Percentiles rank a stretch among this genome's conserved stretches.
These are phyloP conservation scores for Paratilapia polleni DNA, from an alignment of 2,113 vertebrate species.

Conservation along the genomic window DNA sequence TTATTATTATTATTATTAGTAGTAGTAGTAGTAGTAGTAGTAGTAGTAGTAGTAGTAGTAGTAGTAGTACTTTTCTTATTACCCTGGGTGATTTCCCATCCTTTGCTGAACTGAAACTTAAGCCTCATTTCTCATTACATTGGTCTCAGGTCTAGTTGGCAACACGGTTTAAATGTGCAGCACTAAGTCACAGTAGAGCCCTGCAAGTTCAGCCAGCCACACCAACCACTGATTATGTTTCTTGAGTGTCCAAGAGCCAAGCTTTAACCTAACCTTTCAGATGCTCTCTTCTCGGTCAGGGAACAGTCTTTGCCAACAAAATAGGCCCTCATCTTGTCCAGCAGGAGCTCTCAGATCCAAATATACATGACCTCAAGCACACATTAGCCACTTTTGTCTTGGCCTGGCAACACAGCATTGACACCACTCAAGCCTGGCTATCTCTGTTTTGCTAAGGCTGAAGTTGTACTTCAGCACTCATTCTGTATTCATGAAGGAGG, in stretches of 20 bases:
- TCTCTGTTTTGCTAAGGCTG: slow-evolving; percentile 25
- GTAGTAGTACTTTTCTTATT: too few species aligned
- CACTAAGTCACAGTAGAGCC: slow-evolving; percentile 39
- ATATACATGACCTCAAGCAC: neutral
- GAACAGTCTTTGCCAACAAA: slow-evolving; percentile 3
- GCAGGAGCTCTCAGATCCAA: neutral
- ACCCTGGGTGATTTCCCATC: too few species aligned
- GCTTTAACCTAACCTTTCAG: slow-evolving; percentile 50
- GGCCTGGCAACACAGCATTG: neutral
- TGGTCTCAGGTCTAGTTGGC: slow-evolving; percentile 31
- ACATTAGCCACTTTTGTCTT: slow-evolving; percentile 20
- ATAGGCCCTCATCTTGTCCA: neutral
- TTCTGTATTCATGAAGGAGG: slow-evolving; percentile 59
- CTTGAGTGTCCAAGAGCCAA: slow-evolving; percentile 16
- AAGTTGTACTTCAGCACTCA: slow-evolving; percentile 46
- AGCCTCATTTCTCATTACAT: slow-evolving; percentile 61
- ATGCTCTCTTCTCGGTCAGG: slow-evolving; percentile 5
- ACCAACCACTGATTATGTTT: slow-evolving; percentile 54
- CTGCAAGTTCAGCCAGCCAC: slow-evolving; percentile 36
- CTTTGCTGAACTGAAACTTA: slow-evolving; percentile 15
- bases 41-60: too few species aligned
- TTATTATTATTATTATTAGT: too few species aligned
- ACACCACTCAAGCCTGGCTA: neutral
- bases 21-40: too few species aligned
- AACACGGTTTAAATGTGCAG: slow-evolving; percentile 31